A percentile compares a stretch with the other conserved stretches of the same genome.
phyloP scores from a whole-genome alignment of 2,113 vertebrate genomes.

The Salminus brasiliensis region DNA sequence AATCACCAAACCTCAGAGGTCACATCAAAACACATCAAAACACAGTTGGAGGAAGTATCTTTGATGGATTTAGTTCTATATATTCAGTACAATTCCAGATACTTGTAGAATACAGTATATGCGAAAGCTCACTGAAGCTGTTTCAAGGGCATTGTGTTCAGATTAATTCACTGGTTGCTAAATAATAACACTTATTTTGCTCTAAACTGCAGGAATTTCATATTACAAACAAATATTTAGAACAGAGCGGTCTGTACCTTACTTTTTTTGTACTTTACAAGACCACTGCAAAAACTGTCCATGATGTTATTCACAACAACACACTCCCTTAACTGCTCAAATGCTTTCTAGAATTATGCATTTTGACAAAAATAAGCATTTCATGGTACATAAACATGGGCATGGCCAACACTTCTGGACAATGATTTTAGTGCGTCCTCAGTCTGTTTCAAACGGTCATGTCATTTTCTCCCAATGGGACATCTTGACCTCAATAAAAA shows the following conservation, averaged over 20 bases:
- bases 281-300: background rate
- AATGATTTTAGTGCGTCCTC: background rate
- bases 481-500: conserved; percentile 2
- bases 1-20: too few relatives aligned
- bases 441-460: conserved; percentile 14
- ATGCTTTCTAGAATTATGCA: background rate
- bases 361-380: background rate
- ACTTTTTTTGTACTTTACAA: background rate
- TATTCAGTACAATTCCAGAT: too few relatives aligned
- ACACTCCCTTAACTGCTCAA: background rate
- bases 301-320: background rate
- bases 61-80: too few relatives aligned
- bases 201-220: background rate
- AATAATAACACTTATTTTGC: background rate
- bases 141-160: too few relatives aligned
- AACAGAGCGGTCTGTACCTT: background rate
- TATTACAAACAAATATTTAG: background rate
- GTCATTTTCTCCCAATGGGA: conserved; percentile 13
- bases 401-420: background rate
- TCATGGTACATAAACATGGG: too few relatives aligned
- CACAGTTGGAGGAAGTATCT: too few relatives aligned
- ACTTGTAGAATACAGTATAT: too few relatives aligned
- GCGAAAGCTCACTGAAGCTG: too few relatives aligned
- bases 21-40: too few relatives aligned
- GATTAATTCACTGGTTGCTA: too few relatives aligned